Evolutionary conservation across 2,113 vertebrate species (phyloP).

Genomic region (Potamarius usumacintae): DNA sequence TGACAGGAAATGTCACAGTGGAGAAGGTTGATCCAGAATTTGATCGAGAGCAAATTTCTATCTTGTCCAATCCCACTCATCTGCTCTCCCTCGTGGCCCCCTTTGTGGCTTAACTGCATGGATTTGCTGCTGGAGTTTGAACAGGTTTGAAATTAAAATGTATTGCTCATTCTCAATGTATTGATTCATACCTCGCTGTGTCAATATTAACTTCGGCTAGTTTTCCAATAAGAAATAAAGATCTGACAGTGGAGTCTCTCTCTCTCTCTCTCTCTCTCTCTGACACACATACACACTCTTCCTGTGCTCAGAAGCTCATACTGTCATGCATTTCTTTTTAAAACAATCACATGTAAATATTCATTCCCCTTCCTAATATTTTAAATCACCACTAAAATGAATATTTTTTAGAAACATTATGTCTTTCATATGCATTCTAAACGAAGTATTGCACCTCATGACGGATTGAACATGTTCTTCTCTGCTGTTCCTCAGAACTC

Average conservation of each 20-base stretch:
- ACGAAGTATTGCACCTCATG: neutral
- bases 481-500: neutral
- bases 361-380: neutral
- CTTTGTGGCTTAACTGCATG: conserved; percentile 83
- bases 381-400: neutral
- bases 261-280: neutral
- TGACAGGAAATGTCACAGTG: conserved; percentile 57
- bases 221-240: conserved; percentile 97
- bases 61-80: conserved; percentile 57
- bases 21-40: conserved; percentile 48
- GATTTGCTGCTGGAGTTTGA: conserved; percentile 95
- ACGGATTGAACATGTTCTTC: neutral
- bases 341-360: neutral
- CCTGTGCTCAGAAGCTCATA: no score
- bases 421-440: neutral
- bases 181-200: conserved; percentile 92
- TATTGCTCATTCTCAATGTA: conserved; percentile 95
- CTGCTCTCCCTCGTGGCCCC: conserved; percentile 56
- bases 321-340: neutral
- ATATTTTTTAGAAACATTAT: neutral
- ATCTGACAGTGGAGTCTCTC: conserved; percentile 77
- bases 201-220: conserved; percentile 92
- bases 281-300: neutral
- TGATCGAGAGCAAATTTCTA: conserved; percentile 61
- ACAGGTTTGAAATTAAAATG: conserved; percentile 99